Percentiles rank a stretch among this genome's conserved stretches.
phyloP scores from a whole-genome alignment of 2,797 vertebrate genomes.

The Pristis pectinata region DNA sequence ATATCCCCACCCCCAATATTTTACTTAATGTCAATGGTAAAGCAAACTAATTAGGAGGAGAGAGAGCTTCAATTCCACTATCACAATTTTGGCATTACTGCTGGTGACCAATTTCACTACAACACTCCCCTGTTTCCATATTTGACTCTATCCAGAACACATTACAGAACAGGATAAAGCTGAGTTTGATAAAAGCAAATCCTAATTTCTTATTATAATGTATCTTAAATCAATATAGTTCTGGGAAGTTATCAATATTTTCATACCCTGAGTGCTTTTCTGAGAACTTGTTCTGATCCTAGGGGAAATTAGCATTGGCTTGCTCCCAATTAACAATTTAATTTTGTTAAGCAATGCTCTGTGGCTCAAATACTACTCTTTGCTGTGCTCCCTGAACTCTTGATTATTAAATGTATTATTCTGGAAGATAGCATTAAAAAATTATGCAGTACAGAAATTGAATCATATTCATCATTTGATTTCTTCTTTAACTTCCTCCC shows the following conservation, averaged over 20 bases:
- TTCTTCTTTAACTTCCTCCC: background rate
- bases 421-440: background rate
- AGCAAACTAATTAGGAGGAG: background rate
- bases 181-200: background rate
- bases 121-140: background rate
- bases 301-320: background rate
- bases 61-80: background rate
- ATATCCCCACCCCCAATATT: background rate
- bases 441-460: background rate
- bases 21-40: background rate
- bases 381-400: background rate
- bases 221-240: conserved; percentile 22
- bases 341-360: conserved; percentile 25
- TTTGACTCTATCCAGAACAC: background rate
- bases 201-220: background rate
- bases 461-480: background rate
- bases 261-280: conserved; percentile 34
- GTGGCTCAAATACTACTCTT: background rate
- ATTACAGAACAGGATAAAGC: background rate
- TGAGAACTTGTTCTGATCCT: background rate
- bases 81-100: background rate
- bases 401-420: conserved; percentile 21
- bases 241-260: background rate
- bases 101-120: background rate
- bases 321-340: conserved; percentile 25